Evolutionary conservation across 37 sponge, comb jelly and placozoan genomes (phyloP).

Genomic region (Hormiphora californensis): DNA sequence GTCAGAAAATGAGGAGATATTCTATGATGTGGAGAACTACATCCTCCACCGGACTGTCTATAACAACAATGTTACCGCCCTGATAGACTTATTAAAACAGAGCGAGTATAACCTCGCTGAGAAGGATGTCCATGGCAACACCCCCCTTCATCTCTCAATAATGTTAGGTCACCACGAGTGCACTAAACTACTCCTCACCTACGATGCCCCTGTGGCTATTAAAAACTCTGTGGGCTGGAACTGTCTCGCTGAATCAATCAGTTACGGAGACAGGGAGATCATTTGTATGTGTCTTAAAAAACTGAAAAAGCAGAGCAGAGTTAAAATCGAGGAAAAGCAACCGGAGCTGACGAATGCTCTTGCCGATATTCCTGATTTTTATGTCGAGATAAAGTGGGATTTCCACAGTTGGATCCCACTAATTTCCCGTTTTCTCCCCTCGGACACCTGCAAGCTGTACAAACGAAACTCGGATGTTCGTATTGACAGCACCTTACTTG

Average conservation of each 20-base stretch:
- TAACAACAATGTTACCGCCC: slow-evolving; percentile 58
- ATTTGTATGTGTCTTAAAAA: slow-evolving; percentile 59
- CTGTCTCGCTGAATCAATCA: slow-evolving; percentile 81
- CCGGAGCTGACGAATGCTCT: slow-evolving; percentile 34
- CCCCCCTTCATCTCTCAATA: slow-evolving; percentile 77
- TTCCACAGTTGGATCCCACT: slow-evolving; percentile 80
- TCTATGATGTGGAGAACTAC: slow-evolving; percentile 38
- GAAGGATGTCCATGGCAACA: slow-evolving; percentile 73
- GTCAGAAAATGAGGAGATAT: neutral
- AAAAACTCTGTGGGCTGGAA: slow-evolving; percentile 85
- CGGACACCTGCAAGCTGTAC: slow-evolving; percentile 75
- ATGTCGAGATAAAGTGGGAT: slow-evolving; percentile 89
- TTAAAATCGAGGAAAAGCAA: slow-evolving; percentile 26
- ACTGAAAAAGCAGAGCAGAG: slow-evolving; percentile 40
- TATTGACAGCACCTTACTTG: slow-evolving; percentile 74
- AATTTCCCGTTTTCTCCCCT: slow-evolving; percentile 74
- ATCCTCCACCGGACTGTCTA: slow-evolving; percentile 70
- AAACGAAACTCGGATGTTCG: slow-evolving; percentile 64
- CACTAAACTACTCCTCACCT: slow-evolving; percentile 59
- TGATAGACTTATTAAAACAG: slow-evolving; percentile 52
- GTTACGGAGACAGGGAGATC: slow-evolving; percentile 73
- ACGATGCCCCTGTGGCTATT: slow-evolving; percentile 67
- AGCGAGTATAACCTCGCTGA: neutral
- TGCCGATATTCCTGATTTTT: slow-evolving; percentile 73
- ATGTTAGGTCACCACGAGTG: slow-evolving; percentile 73